Evolutionary conservation across 2,888 invertebrate genomes (phyloP).

Genomic region (Furcula furcula): DNA sequence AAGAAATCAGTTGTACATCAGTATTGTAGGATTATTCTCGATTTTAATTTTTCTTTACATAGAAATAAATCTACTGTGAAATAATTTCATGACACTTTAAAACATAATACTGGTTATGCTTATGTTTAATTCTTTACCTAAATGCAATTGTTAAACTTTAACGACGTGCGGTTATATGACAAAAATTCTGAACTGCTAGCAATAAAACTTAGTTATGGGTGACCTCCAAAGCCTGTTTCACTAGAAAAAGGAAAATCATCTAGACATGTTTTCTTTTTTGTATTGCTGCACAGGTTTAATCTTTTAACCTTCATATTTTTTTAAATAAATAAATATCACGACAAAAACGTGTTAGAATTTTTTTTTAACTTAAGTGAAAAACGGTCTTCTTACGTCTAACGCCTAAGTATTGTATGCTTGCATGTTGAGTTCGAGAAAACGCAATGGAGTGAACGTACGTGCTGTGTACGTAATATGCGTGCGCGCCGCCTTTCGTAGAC

Average conservation of each 20-base stretch:
- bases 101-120: background rate
- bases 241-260: conserved; percentile 12
- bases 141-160: conserved; percentile 6
- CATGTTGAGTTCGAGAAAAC: conserved; percentile 36
- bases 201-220: conserved; percentile 18
- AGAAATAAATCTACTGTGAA: too few relatives aligned
- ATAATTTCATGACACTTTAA: too few relatives aligned
- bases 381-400: conserved; percentile 8
- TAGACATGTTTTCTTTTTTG: conserved; percentile 6
- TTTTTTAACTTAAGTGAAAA: background rate
- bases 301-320: too few relatives aligned
- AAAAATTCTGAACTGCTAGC: conserved; percentile 18
- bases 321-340: too few relatives aligned
- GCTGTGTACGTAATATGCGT: conserved; percentile 13
- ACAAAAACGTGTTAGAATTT: too few relatives aligned
- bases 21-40: too few relatives aligned
- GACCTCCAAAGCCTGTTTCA: conserved; percentile 18
- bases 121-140: conserved; percentile 2
- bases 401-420: conserved; percentile 19
- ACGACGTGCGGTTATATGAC: conserved; percentile 19
- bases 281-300: background rate
- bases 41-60: too few relatives aligned
- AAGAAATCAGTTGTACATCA: too few relatives aligned
- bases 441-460: conserved; percentile 21
- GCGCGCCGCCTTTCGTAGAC: conserved; percentile 38